Conservation (phyloP, 2,888 invertebrate species). For the Sturmia bella region DNA sequence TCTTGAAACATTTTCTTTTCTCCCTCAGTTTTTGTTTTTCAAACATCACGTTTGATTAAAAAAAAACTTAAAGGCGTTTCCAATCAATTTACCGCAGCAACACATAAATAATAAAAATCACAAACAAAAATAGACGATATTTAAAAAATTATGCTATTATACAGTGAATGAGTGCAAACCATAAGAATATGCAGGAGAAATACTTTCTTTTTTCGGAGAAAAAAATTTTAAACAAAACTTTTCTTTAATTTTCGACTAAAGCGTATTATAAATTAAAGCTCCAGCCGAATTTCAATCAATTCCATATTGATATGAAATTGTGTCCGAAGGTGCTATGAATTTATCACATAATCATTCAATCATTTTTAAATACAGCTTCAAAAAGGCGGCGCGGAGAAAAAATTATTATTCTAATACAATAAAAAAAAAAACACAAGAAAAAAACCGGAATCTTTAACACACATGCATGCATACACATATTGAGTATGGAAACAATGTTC, state of each 20-base stretch:
- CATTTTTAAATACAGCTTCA: constrained; percentile 22
- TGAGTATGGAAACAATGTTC: no score
- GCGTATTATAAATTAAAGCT: constrained; percentile 14
- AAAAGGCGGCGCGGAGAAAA: no score
- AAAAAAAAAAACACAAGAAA: no score
- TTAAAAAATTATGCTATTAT: constrained; percentile 33
- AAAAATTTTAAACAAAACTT: constrained; percentile 19
- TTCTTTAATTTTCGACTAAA: constrained; percentile 26
- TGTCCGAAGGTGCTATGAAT: constrained; percentile 62
- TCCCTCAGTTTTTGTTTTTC: constrained; percentile 9
- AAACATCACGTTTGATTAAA: constrained; percentile 63
- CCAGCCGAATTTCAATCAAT: constrained; percentile 64
- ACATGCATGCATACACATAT: no score
- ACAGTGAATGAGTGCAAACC: constrained; percentile 15
- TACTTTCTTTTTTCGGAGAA: constrained; percentile 14
- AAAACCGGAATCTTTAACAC: no score
- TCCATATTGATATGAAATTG: constrained; percentile 70
- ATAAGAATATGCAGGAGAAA: constrained; percentile 19
- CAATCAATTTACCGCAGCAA: constrained; percentile 60
- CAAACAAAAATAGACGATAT: constrained; percentile 35
- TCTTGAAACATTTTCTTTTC: not conserved
- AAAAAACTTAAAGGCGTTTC: constrained; percentile 59
- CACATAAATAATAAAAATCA: constrained; percentile 62
- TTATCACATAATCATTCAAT: constrained; percentile 59
- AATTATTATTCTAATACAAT: no score